Conservation (phyloP, 1,140 invertebrate species). For the Pissodes strobi region DNA sequence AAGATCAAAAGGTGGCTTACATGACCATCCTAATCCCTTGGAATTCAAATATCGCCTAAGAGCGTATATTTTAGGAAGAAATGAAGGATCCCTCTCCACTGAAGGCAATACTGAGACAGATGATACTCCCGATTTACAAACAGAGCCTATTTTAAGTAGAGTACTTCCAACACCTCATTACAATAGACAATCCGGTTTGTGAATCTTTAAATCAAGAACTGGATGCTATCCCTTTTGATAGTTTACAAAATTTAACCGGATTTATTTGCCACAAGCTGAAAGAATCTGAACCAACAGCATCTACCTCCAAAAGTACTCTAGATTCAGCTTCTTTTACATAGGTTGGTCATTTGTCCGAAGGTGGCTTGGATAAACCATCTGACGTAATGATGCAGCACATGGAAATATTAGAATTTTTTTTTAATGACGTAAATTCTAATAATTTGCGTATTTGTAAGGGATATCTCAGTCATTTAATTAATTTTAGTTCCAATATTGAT, state of each 20-base stretch:
- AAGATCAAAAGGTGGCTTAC: conserved; percentile 39
- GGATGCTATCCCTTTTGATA: background rate
- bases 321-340: background rate
- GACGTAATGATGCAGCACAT: background rate
- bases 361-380: conserved; percentile 19
- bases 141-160: too few relatives aligned
- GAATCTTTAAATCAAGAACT: too few relatives aligned
- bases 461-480: too few relatives aligned
- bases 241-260: conserved; percentile 16
- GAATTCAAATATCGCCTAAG: conserved; percentile 44
- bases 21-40: conserved; percentile 41
- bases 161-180: too few relatives aligned
- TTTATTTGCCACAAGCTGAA: conserved; percentile 22
- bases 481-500: too few relatives aligned
- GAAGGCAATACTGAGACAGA: too few relatives aligned
- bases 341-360: conserved; percentile 15
- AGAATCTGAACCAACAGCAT: background rate
- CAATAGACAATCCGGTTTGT: too few relatives aligned
- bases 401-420: conserved; percentile 2
- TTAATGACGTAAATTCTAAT: too few relatives aligned
- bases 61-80: conserved; percentile 41
- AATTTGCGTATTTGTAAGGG: too few relatives aligned
- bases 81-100: background rate
- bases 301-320: background rate
- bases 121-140: too few relatives aligned